A percentile compares a stretch with the other conserved stretches of the same genome.
These are phyloP conservation scores for Drosophila sucinea DNA, from an alignment of 1,140 invertebrate genomes.

Conservation along the genomic window DNA sequence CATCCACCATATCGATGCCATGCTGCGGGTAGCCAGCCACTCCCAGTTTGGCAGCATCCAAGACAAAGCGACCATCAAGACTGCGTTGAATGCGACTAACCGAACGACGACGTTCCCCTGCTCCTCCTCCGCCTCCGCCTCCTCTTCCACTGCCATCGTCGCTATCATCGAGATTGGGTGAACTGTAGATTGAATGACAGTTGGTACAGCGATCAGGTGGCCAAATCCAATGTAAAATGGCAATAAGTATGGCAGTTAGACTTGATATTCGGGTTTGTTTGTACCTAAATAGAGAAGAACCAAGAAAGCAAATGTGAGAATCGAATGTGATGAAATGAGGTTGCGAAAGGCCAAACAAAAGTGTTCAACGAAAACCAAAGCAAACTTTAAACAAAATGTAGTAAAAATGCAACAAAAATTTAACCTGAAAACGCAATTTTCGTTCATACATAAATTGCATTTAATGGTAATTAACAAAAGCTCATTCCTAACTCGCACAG, in stretches of 20 bases:
- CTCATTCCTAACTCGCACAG: no score
- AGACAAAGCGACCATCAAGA: slow-evolving; percentile 89
- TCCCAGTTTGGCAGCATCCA: slow-evolving; percentile 73
- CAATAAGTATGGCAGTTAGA: slow-evolving; percentile 88
- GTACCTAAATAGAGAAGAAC: slow-evolving; percentile 86
- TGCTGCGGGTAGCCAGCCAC: slow-evolving; percentile 37
- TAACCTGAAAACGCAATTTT: no score
- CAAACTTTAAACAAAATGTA: background rate
- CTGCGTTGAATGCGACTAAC: slow-evolving; percentile 87
- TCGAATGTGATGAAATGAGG: no score
- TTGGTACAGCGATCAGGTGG: slow-evolving; percentile 86
- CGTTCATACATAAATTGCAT: no score
- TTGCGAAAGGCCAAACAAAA: background rate
- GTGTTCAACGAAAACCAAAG: background rate
- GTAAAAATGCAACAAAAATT: no score
- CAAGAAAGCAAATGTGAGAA: background rate
- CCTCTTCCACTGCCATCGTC: slow-evolving; percentile 35
- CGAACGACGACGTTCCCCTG: slow-evolving; percentile 38
- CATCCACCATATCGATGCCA: slow-evolving; percentile 66
- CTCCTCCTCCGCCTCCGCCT: no score
- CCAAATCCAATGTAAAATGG: slow-evolving; percentile 87
- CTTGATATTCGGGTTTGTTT: slow-evolving; percentile 97
- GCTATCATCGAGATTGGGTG: slow-evolving; percentile 64
- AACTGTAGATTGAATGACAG: slow-evolving; percentile 82
- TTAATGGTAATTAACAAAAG: no score